Conservation (phyloP, 2,797 vertebrate genomes). For the Selene dorsalis region DNA sequence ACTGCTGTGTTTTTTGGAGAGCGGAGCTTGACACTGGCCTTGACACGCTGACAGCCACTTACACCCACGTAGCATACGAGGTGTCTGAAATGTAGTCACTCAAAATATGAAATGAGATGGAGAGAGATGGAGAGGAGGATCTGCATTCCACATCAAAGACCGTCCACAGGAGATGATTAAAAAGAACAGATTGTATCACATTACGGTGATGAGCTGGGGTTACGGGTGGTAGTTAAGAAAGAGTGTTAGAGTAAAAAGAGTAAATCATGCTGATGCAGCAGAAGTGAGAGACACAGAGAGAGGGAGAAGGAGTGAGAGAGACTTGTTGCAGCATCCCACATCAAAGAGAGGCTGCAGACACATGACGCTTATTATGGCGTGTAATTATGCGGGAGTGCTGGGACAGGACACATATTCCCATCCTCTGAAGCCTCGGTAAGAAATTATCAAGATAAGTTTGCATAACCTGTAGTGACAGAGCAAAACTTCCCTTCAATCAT, state of each 20-base stretch:
- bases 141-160: conserved; percentile 49
- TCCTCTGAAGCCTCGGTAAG: conserved; percentile 33
- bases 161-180: conserved; percentile 64
- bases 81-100: conserved; percentile 55
- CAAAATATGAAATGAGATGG: conserved; percentile 54
- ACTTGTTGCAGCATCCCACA: conserved; percentile 54
- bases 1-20: conserved; percentile 40
- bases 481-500: conserved; percentile 3
- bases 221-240: conserved; percentile 55
- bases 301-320: conserved; percentile 16
- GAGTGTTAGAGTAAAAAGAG: conserved; percentile 57
- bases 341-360: conserved; percentile 54
- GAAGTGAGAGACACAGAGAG: conserved; percentile 20
- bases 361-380: conserved; percentile 38
- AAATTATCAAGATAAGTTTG: conserved; percentile 15
- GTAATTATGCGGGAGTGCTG: conserved; percentile 52
- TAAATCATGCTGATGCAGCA: conserved; percentile 69
- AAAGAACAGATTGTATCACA: conserved; percentile 66
- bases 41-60: conserved; percentile 55
- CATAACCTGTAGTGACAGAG: conserved; percentile 10
- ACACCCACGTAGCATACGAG: conserved; percentile 61
- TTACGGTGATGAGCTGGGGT: conserved; percentile 65
- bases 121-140: background rate
- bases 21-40: conserved; percentile 55
- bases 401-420: conserved; percentile 42